Base-by-base conservation (phyloP, 1,140 invertebrate genomes). In the Tetramorium parvispinum region DNA sequence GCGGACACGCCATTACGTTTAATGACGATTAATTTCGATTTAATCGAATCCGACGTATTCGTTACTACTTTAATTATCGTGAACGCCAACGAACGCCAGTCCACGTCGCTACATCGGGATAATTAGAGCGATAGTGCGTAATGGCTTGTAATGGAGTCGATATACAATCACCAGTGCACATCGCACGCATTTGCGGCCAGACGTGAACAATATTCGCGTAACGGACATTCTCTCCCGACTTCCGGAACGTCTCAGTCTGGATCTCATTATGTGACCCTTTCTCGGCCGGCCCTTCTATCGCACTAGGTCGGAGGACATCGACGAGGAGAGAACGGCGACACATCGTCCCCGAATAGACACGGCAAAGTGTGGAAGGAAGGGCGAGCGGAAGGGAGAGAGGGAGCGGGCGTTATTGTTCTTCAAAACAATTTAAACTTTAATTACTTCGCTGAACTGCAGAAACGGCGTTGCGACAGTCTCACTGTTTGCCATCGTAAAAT, bases 361-460 rank as follows among this genome's bases (percentile, higher is more conserved):
- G 49, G 63, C 59, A 7, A 43, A 51, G 61, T 63, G 21, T 27
- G 18, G 49, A 32, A 21, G 57, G 27, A 32, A 51, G 21, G 37
- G 24, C 51, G 51, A 27, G 32, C 57, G 5, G 53, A 68, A 61
- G 51, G 24, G 59, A 27, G 59, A 32, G 71, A 59, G 49, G 43
- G 77, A 57, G 70, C 85, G 89, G 68, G 86, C 82, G 89, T 92
- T 92, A 92, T 92, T 92, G 92, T 92, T 92, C 92, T 92, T 92
- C 92, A 92, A 92, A 92, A 92, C 92, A 92, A 92, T 92, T 92
- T 92, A 92, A 92, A 92, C 91, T 92, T 92, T 92, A 92, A 92
- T 92, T 92, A 92, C 92, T 92, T 92, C 92, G 90, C 91, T 92
- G 92, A 92, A 92, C 92, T 92, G 90, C 91, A 92, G 92, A 92